phyloP scores from a whole-genome alignment of 2,888 invertebrate species.

The Dryocosmus kuriphilus region DNA sequence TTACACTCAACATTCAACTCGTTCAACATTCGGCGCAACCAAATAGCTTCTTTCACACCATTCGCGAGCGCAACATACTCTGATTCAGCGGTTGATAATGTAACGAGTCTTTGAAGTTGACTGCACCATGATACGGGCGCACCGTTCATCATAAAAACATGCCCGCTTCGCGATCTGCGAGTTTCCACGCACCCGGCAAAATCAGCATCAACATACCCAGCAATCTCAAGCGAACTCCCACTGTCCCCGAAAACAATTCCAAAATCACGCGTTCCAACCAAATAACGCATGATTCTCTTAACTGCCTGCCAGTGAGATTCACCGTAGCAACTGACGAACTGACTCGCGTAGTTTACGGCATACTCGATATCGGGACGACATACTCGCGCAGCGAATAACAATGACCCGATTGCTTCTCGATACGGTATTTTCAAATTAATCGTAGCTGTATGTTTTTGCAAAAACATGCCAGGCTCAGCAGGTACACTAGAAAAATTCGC shows the following conservation, averaged over 20 bases:
- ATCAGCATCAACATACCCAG: slow-evolving; percentile 54
- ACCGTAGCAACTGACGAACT: not conserved
- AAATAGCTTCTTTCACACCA: slow-evolving; percentile 53
- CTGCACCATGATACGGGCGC: slow-evolving; percentile 54
- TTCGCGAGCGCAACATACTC: slow-evolving; percentile 56
- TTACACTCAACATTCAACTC: slow-evolving; percentile 45
- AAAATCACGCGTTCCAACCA: slow-evolving; percentile 53
- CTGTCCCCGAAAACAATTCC: slow-evolving; percentile 50
- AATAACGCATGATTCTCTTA: slow-evolving; percentile 56
- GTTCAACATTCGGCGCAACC: slow-evolving; percentile 44
- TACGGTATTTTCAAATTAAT: no score
- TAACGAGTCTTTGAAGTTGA: slow-evolving; percentile 49
- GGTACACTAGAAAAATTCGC: no score
- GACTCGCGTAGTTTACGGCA: slow-evolving; percentile 19
- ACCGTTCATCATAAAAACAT: slow-evolving; percentile 50
- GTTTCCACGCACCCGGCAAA: slow-evolving; percentile 49
- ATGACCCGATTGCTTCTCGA: slow-evolving; percentile 19
- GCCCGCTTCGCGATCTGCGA: slow-evolving; percentile 52
- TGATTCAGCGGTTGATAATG: slow-evolving; percentile 54
- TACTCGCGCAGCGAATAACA: slow-evolving; percentile 33
- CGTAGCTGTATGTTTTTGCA: no score
- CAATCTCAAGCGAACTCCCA: not conserved
- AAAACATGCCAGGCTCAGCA: no score
- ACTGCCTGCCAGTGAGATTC: slow-evolving; percentile 31
- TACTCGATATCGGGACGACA: slow-evolving; percentile 36